phyloP scores from a whole-genome alignment of 2,797 vertebrate species.

The Melanotaenia boesemani region DNA sequence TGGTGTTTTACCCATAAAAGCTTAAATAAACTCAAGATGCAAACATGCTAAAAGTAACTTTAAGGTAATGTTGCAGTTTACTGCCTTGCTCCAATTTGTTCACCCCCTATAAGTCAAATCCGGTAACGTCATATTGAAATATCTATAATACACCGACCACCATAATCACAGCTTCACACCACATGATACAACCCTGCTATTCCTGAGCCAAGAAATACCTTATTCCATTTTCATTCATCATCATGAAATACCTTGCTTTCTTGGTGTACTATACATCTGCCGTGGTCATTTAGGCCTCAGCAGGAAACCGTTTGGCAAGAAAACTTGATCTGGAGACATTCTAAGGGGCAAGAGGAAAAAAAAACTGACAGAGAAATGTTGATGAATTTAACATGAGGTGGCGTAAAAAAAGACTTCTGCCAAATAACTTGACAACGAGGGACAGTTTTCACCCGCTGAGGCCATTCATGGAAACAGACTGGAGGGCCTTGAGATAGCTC shows the following conservation, averaged over 20 bases:
- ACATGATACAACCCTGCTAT: slow-evolving; percentile 48
- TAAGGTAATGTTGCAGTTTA: neutral
- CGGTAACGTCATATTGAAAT: neutral
- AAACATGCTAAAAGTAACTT: neutral
- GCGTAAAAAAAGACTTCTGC: slow-evolving; percentile 67
- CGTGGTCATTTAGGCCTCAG: slow-evolving; percentile 65
- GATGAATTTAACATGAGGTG: slow-evolving; percentile 84
- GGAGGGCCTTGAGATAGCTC: slow-evolving; percentile 47
- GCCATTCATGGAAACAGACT: slow-evolving; percentile 72
- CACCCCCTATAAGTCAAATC: neutral
- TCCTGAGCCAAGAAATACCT: slow-evolving; percentile 53
- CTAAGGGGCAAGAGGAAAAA: slow-evolving; percentile 51
- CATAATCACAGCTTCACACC: slow-evolving; percentile 31
- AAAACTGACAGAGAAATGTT: slow-evolving; percentile 72
- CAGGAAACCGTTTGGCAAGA: slow-evolving; percentile 76
- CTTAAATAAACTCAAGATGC: neutral
- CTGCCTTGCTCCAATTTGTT: neutral
- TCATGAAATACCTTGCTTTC: slow-evolving; percentile 45
- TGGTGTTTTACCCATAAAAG: neutral
- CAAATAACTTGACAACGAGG: slow-evolving; percentile 81
- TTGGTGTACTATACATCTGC: slow-evolving; percentile 70
- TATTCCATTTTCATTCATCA: slow-evolving; percentile 12
- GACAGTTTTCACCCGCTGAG: slow-evolving; percentile 70
- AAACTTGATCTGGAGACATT: slow-evolving; percentile 67
- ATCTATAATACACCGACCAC: neutral